phyloP scores from a whole-genome alignment of 2,113 vertebrate genomes.

The Poeciliopsis occidentalis region DNA sequence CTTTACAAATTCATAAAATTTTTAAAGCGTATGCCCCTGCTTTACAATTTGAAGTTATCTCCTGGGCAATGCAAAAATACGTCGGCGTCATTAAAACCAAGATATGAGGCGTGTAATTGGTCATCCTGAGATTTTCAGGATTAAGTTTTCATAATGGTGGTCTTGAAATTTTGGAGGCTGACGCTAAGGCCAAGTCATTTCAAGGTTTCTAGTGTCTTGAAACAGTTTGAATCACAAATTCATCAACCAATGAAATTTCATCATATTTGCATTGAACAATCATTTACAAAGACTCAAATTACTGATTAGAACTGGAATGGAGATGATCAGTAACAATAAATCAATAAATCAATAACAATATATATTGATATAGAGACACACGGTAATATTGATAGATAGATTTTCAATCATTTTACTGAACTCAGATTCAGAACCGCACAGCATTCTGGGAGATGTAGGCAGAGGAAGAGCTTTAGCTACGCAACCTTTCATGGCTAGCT shows the following conservation, averaged over 20 bases:
- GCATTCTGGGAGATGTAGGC: no score
- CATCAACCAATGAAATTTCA: background rate
- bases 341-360: no score
- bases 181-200: background rate
- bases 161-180: background rate
- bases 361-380: no score
- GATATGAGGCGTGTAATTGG: background rate
- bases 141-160: background rate
- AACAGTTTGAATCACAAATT: background rate
- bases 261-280: background rate
- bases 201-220: background rate
- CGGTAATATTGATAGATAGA: no score
- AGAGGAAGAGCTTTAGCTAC: no score
- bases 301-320: no score
- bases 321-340: no score
- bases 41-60: slow-evolving; percentile 17
- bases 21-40: slow-evolving; percentile 26
- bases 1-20: slow-evolving; percentile 29
- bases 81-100: background rate
- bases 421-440: no score
- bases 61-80: slow-evolving; percentile 35
- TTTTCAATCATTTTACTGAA: no score
- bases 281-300: background rate
- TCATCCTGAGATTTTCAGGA: background rate
- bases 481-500: no score